A percentile compares a stretch with the other conserved stretches of the same genome.
Evolutionary conservation across 2,797 vertebrate species (phyloP).

Genomic region (Australoheros facetus): DNA sequence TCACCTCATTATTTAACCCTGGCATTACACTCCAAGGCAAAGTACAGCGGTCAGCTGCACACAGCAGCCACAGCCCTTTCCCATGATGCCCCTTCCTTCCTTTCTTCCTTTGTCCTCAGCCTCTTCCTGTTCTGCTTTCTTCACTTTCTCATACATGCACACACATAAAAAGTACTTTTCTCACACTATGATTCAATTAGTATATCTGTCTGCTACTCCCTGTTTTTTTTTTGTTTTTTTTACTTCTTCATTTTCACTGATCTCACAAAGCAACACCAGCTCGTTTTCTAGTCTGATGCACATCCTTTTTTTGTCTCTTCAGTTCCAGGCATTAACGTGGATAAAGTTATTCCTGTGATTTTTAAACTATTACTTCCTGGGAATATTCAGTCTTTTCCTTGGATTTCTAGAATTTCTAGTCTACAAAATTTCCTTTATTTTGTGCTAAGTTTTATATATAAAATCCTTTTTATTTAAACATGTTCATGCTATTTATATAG

Average conservation of each 20-base stretch:
- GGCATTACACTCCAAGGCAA: conserved; percentile 22
- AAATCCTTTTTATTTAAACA: neutral
- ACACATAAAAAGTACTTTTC: neutral
- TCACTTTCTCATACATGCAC: neutral
- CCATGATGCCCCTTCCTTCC: conserved; percentile 42
- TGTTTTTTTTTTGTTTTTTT: neutral
- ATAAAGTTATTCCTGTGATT: neutral
- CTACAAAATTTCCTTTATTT: no score
- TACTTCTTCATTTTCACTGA: neutral
- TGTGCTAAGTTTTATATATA: no score
- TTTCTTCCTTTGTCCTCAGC: conserved; percentile 37
- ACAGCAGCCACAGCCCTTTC: conserved; percentile 30
- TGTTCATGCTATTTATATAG: neutral
- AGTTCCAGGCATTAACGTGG: neutral
- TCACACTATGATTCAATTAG: neutral
- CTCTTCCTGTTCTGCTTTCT: conserved; percentile 16
- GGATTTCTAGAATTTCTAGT: no score
- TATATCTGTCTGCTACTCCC: neutral
- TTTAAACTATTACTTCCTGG: neutral
- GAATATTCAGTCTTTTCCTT: neutral
- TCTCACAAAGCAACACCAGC: no score
- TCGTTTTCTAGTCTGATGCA: no score
- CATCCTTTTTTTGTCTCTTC: neutral
- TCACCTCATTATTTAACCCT: conserved; percentile 25
- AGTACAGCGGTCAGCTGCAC: conserved; percentile 12